A percentile compares a stretch with the other conserved stretches of the same genome.
Conservation (phyloP, 2,888 invertebrate genomes). For the Bembecia ichneumoniformis region DNA sequence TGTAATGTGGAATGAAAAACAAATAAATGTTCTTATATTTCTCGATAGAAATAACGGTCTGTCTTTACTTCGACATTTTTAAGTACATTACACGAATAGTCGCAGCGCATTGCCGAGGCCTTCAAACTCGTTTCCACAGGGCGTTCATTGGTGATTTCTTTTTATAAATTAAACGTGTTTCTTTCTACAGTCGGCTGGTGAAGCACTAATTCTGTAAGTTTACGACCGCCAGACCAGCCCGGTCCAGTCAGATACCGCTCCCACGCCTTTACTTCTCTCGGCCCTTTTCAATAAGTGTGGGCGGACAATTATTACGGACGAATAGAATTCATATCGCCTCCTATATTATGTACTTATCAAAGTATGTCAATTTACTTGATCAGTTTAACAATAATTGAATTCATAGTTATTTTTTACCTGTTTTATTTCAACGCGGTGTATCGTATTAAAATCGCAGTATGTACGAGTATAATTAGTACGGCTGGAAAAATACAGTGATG, state of each 20-base stretch:
- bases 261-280: slow-evolving; percentile 42
- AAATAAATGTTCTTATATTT: no score
- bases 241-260: slow-evolving; percentile 49
- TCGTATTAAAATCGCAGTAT: no score
- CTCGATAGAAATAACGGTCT: no score
- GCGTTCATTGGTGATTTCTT: background rate
- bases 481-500: no score
- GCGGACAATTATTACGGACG: slow-evolving; percentile 1
- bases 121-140: background rate
- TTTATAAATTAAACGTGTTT: background rate
- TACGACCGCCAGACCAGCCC: slow-evolving; percentile 55
- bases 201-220: slow-evolving; percentile 61
- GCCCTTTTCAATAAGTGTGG: slow-evolving; percentile 30
- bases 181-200: slow-evolving; percentile 17
- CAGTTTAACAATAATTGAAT: no score
- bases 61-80: no score
- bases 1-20: no score
- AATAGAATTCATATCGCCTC: background rate
- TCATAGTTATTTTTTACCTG: no score
- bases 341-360: slow-evolving; percentile 4
- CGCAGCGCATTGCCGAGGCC: no score
- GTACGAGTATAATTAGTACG: no score
- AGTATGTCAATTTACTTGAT: background rate
- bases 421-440: no score
- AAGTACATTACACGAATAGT: no score